A percentile compares a stretch with the other conserved stretches of the same genome.
Conservation (phyloP, 1,140 invertebrate genomes). For the Calephelis virginiensis region DNA sequence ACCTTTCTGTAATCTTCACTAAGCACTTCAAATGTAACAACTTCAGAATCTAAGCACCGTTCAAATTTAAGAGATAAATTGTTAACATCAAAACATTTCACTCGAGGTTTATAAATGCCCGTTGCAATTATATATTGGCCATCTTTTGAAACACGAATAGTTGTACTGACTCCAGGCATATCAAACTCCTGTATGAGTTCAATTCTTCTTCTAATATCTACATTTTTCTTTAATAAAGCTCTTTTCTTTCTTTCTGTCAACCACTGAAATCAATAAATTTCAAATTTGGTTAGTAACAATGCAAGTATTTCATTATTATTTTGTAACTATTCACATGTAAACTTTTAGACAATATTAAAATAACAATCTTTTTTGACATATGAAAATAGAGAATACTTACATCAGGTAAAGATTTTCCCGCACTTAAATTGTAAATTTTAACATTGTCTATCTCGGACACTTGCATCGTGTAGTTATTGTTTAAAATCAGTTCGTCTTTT, state of each 20-base stretch:
- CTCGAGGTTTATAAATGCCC: constrained; percentile 97
- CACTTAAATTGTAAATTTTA: constrained; percentile 98
- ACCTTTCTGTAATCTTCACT: constrained; percentile 95
- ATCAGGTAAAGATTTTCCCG: constrained; percentile 97
- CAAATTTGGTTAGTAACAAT: background rate
- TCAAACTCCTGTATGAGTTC: constrained; percentile 99
- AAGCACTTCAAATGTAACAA: constrained; percentile 91
- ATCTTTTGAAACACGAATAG: constrained; percentile 93
- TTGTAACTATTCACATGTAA: too few relatives aligned
- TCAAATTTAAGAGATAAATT: constrained; percentile 99
- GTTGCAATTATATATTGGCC: constrained; percentile 95
- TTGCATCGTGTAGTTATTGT: constrained; percentile 80
- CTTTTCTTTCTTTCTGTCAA: constrained; percentile 93
- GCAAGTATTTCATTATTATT: too few relatives aligned
- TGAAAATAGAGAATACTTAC: constrained; percentile 80
- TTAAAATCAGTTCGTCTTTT: background rate
- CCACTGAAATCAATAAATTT: constrained; percentile 85
- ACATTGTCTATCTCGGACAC: constrained; percentile 94
- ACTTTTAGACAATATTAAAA: too few relatives aligned
- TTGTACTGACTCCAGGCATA: constrained; percentile 96
- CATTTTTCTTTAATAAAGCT: constrained; percentile 92
- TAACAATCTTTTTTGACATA: too few relatives aligned
- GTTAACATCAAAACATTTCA: constrained; percentile 97
- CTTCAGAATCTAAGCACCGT: constrained; percentile 97
- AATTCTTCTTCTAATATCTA: constrained; percentile 92